These are phyloP conservation scores for Meganola albula DNA, from an alignment of 2,888 invertebrate genomes.

Conservation along the genomic window DNA sequence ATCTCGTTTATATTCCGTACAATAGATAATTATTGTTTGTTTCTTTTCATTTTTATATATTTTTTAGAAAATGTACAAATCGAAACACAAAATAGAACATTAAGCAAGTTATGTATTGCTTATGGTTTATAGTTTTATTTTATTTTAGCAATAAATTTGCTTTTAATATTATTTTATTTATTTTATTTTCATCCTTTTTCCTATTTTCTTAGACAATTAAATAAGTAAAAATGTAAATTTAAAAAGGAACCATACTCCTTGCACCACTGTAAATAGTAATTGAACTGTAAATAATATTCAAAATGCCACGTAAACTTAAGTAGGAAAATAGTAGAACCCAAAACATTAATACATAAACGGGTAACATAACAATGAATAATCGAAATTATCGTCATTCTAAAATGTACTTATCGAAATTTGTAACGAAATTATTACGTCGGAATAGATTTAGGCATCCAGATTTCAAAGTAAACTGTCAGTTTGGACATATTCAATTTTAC, in stretches of 20 bases:
- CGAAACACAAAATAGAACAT: slow-evolving; percentile 50
- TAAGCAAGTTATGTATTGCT: slow-evolving; percentile 68
- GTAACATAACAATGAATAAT: slow-evolving; percentile 54
- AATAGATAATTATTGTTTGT: slow-evolving; percentile 28
- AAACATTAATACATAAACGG: slow-evolving; percentile 41
- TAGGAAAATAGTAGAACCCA: slow-evolving; percentile 48
- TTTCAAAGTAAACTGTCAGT: slow-evolving; percentile 33
- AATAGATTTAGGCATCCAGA: slow-evolving; percentile 52
- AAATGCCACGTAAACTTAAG: slow-evolving; percentile 42
- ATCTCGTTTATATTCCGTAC: slow-evolving; percentile 27
- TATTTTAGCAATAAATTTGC: slow-evolving; percentile 78
- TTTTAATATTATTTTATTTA: slow-evolving; percentile 67
- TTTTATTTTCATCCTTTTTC: slow-evolving; percentile 52
- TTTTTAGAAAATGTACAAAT: slow-evolving; percentile 71
- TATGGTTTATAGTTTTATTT: slow-evolving; percentile 72
- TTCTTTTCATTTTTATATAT: slow-evolving; percentile 46
- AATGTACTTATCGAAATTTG: slow-evolving; percentile 51
- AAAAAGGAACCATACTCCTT: slow-evolving; percentile 75
- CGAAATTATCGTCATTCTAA: slow-evolving; percentile 54
- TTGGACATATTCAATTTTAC: slow-evolving; percentile 45
- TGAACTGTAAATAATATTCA: slow-evolving; percentile 53
- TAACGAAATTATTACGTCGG: slow-evolving; percentile 48
- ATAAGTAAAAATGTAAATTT: slow-evolving; percentile 57
- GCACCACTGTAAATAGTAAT: slow-evolving; percentile 66
- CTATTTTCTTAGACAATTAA: slow-evolving; percentile 34